Evolutionary conservation across 2,888 invertebrate species (phyloP).

Genomic region (Sicus ferrugineus): DNA sequence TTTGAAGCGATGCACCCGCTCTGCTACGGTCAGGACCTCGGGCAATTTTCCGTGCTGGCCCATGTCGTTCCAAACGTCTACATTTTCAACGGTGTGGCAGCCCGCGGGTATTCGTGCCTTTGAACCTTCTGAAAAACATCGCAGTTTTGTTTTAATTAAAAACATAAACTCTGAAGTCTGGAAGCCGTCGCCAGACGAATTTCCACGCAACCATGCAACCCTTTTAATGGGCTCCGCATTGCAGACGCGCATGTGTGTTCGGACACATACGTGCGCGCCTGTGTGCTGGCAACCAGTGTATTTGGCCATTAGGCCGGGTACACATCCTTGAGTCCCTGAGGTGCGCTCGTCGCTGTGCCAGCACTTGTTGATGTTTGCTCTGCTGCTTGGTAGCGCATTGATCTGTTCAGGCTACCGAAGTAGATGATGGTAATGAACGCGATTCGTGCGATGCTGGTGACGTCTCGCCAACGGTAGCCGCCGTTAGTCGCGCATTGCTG

Average conservation of each 20-base stretch:
- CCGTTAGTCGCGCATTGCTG: conserved; percentile 59
- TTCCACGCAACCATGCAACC: neutral
- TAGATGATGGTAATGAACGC: conserved; percentile 44
- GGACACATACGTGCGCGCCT: neutral
- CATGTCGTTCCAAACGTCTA: too few relatives aligned
- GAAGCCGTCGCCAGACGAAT: conserved; percentile 17
- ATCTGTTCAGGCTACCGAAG: conserved; percentile 39
- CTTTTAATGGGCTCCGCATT: conserved; percentile 2
- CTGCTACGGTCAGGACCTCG: too few relatives aligned
- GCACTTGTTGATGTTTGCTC: conserved; percentile 36
- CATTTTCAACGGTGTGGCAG: too few relatives aligned
- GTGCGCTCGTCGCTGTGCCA: conserved; percentile 45
- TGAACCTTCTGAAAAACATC: neutral
- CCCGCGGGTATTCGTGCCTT: too few relatives aligned
- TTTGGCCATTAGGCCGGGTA: conserved; percentile 59
- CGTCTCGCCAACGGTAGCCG: conserved; percentile 51
- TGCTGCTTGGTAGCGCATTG: conserved; percentile 16
- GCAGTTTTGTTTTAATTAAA: neutral
- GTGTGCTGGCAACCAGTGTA: neutral
- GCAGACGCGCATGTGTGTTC: neutral
- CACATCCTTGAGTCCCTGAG: conserved; percentile 57
- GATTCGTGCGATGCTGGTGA: conserved; percentile 12
- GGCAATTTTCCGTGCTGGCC: too few relatives aligned
- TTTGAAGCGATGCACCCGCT: too few relatives aligned
- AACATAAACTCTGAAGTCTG: neutral